These are phyloP conservation scores for Rhaphigaster nebulosa DNA, from an alignment of 2,888 invertebrate species.

Conservation along the genomic window DNA sequence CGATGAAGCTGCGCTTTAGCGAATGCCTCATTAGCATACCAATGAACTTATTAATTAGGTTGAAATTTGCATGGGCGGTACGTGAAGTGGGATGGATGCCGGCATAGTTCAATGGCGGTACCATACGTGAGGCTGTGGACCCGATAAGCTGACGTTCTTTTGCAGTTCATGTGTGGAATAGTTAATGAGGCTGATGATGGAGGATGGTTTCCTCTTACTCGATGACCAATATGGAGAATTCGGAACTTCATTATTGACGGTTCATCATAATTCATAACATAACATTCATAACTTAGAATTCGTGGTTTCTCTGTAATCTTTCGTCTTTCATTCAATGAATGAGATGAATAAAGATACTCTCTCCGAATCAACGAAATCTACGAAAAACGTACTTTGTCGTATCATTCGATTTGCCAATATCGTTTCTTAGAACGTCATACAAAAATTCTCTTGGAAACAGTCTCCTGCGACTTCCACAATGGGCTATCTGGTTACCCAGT, in stretches of 20 bases:
- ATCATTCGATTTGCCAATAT: too few species aligned
- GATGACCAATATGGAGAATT: not conserved
- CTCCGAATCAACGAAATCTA: too few species aligned
- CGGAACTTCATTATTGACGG: not conserved
- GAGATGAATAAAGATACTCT: too few species aligned
- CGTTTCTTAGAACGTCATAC: too few species aligned
- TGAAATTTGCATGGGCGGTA: not conserved
- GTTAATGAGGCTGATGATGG: not conserved
- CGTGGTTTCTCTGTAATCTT: too few species aligned
- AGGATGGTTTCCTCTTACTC: not conserved
- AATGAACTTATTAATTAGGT: slow-evolving; percentile 14
- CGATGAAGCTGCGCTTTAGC: not conserved
- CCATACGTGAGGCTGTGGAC: not conserved
- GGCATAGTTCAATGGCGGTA: not conserved
- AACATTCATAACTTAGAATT: too few species aligned
- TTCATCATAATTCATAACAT: too few species aligned
- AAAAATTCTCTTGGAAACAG: too few species aligned
- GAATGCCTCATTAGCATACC: not conserved
- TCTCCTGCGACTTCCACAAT: too few species aligned
- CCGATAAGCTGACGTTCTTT: not conserved
- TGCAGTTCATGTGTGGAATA: not conserved
- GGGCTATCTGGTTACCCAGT: too few species aligned
- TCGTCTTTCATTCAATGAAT: too few species aligned
- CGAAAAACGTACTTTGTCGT: too few species aligned
- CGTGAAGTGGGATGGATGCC: not conserved